phyloP scores from a whole-genome alignment of 2,113 vertebrate species.

The Elgaria multicarinata region DNA sequence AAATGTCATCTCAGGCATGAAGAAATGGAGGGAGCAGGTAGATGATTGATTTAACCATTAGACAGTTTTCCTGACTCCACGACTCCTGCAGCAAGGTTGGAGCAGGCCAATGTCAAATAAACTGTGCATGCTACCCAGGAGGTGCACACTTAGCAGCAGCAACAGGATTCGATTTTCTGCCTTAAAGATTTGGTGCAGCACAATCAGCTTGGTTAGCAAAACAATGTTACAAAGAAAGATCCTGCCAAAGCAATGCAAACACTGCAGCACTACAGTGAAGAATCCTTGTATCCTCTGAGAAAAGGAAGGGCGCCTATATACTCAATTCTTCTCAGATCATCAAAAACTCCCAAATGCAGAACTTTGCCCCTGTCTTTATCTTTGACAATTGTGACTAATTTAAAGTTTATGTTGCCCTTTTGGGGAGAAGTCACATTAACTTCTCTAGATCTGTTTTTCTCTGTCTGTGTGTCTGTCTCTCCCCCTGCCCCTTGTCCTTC shows the following conservation, averaged over 20 bases:
- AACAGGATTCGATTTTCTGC: slow-evolving; percentile 66
- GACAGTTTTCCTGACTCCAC: slow-evolving; percentile 53
- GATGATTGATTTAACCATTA: slow-evolving; percentile 52
- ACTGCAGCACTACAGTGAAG: slow-evolving; percentile 36
- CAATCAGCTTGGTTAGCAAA: slow-evolving; percentile 68
- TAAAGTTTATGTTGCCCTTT: slow-evolving; percentile 31
- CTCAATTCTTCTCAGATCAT: slow-evolving; percentile 13
- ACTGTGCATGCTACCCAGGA: slow-evolving; percentile 7
- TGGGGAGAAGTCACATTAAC: slow-evolving; percentile 19
- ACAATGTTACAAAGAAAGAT: slow-evolving; percentile 30
- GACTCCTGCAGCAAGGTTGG: slow-evolving; percentile 49
- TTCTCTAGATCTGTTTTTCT: not conserved
- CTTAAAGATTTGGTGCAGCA: slow-evolving; percentile 61
- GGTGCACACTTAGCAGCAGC: not conserved
- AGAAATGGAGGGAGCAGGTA: not conserved
- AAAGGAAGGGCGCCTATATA: not conserved
- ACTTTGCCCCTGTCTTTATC: not conserved
- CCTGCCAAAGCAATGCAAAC: slow-evolving; percentile 62
- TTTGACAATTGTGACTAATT: slow-evolving; percentile 40
- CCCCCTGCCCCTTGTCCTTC: not conserved
- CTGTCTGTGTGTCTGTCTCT: slow-evolving; percentile 12
- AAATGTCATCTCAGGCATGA: slow-evolving; percentile 49
- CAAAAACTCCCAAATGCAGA: slow-evolving; percentile 33
- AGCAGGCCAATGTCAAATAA: slow-evolving; percentile 58
- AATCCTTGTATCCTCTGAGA: fast-evolving